Conservation (phyloP, 2,797 vertebrate genomes). For the Euphonia xanthogaster region DNA sequence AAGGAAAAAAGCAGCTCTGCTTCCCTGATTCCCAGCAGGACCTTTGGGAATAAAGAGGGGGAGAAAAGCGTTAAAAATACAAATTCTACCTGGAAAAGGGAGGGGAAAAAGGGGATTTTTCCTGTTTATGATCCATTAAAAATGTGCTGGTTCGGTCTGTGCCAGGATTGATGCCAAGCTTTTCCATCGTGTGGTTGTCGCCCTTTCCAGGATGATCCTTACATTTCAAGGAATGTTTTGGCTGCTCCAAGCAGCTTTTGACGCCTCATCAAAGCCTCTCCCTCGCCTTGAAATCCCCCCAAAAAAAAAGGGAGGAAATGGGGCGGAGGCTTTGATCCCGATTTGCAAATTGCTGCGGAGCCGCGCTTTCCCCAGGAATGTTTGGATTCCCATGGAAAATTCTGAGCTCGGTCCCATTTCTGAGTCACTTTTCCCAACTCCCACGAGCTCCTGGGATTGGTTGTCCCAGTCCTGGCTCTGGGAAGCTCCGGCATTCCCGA, state of each 20-base stretch:
- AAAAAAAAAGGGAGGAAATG: no score
- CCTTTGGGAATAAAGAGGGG: background rate
- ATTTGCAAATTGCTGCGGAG: background rate
- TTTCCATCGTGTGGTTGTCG: accelerated
- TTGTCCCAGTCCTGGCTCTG: background rate
- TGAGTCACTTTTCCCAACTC: conserved; percentile 11
- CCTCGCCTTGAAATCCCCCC: background rate
- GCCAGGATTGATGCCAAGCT: background rate
- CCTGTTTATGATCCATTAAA: background rate
- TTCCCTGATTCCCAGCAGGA: background rate
- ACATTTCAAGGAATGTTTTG: background rate
- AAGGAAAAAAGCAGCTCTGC: background rate
- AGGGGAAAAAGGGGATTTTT: accelerated
- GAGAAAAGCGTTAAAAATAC: background rate
- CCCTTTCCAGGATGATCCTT: background rate
- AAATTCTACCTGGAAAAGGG: background rate
- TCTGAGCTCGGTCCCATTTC: background rate
- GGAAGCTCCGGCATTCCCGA: accelerated
- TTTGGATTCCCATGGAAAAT: background rate
- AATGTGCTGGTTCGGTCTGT: accelerated
- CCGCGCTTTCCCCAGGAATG: accelerated
- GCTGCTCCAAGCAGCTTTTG: background rate
- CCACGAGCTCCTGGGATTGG: background rate
- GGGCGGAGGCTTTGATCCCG: background rate
- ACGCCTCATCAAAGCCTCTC: background rate